phyloP scores from a whole-genome alignment of 2,888 invertebrate species.

The Microdon myrmicae region DNA sequence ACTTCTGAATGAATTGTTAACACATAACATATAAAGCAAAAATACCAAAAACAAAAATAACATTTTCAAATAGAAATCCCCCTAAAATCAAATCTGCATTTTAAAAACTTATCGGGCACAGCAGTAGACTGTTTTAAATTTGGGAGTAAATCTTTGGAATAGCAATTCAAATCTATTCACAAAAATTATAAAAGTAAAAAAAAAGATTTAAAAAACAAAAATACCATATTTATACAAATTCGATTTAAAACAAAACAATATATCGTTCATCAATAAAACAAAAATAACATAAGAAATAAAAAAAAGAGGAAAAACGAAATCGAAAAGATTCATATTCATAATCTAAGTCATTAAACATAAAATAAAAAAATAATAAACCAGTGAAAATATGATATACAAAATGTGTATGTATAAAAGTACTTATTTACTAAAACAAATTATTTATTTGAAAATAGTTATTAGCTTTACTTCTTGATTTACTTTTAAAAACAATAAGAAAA shows the following conservation, averaged over 20 bases:
- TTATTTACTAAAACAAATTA: conserved; percentile 42
- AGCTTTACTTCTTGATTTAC: conserved; percentile 45
- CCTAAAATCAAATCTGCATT: no score
- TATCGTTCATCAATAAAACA: conserved; percentile 48
- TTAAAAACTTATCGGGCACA: no score
- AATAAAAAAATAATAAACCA: conserved; percentile 30
- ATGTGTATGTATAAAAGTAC: conserved; percentile 37
- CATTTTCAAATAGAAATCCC: no score
- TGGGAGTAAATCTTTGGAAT: conserved; percentile 31
- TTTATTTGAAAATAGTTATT: conserved; percentile 44
- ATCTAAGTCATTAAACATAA: conserved; percentile 50
- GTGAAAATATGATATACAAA: conserved; percentile 30
- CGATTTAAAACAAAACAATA: conserved; percentile 41
- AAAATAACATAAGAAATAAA: conserved; percentile 33
- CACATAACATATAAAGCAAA: conserved; percentile 28
- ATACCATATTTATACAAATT: conserved; percentile 41
- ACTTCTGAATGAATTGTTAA: conserved; percentile 17
- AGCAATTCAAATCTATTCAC: conserved; percentile 40
- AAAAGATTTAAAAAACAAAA: no score
- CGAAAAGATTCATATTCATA: conserved; percentile 49
- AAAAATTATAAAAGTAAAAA: conserved; percentile 23
- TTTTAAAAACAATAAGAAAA: no score
- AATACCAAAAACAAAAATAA: conserved; percentile 1
- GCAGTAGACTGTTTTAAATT: conserved; percentile 41
- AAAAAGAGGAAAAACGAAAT: conserved; percentile 13